A percentile compares a stretch with the other conserved stretches of the same genome.
Conservation (phyloP, 2,888 invertebrate species). For the Ochropacha duplaris region DNA sequence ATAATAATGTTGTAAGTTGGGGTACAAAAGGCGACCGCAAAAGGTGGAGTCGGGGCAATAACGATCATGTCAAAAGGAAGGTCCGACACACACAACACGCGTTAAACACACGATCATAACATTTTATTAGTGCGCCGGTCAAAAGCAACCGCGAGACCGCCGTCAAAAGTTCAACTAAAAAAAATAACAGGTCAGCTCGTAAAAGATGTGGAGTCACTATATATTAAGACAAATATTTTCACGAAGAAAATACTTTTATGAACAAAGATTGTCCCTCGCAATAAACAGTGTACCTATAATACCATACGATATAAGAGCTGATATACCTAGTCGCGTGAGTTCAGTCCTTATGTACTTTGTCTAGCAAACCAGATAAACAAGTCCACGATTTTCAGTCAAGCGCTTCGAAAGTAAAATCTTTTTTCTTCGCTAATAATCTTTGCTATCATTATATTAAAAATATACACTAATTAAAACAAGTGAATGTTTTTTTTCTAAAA, state of each 20-base stretch:
- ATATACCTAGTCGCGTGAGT: neutral
- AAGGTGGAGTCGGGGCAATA: slow-evolving; percentile 72
- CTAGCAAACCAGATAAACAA: neutral
- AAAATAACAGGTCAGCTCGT: slow-evolving; percentile 78
- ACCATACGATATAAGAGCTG: neutral
- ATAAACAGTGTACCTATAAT: neutral
- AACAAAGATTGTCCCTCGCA: neutral
- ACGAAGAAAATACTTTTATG: slow-evolving; percentile 21
- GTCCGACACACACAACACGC: slow-evolving; percentile 79
- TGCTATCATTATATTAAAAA: neutral
- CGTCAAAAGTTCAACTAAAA: slow-evolving; percentile 79
- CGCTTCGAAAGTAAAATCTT: neutral
- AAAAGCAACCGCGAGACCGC: slow-evolving; percentile 79
- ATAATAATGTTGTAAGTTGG: slow-evolving; percentile 76
- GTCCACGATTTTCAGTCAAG: neutral
- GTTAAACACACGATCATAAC: slow-evolving; percentile 83
- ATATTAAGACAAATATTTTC: slow-evolving; percentile 65
- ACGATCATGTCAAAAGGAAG: slow-evolving; percentile 81
- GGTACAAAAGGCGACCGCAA: slow-evolving; percentile 77
- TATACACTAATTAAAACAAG: slow-evolving; percentile 44
- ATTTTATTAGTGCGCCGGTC: slow-evolving; percentile 82
- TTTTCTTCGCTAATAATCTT: neutral
- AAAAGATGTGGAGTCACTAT: slow-evolving; percentile 76
- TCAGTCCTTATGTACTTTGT: neutral
- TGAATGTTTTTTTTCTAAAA: slow-evolving; percentile 35